Conservation (phyloP, 2,888 invertebrate species). For the Pemphredon lugubris region DNA sequence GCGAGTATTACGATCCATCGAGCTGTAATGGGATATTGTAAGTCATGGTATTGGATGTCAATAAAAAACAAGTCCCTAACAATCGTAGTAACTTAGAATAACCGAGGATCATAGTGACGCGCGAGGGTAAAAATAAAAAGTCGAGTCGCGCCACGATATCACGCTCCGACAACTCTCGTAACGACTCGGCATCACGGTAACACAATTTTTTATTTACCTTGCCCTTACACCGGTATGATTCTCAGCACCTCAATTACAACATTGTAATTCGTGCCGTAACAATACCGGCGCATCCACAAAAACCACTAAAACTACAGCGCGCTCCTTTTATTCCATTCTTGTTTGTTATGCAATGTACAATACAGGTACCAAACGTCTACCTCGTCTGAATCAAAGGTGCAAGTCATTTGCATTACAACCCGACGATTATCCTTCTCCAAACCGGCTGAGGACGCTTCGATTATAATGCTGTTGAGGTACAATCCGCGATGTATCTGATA, state of each 20-base stretch:
- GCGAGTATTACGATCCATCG: too few species aligned
- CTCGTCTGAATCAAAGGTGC: neutral
- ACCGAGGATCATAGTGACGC: too few species aligned
- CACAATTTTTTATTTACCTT: too few species aligned
- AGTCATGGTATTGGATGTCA: too few species aligned
- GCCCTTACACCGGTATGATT: too few species aligned
- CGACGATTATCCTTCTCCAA: constrained; percentile 38
- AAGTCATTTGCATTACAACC: constrained; percentile 34
- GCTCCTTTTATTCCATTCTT: constrained; percentile 7
- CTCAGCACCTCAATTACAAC: constrained; percentile 31
- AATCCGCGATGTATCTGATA: constrained; percentile 10
- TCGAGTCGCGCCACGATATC: too few species aligned
- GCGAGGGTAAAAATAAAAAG: too few species aligned
- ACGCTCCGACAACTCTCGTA: too few species aligned
- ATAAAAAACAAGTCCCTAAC: too few species aligned
- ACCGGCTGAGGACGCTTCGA: constrained; percentile 27
- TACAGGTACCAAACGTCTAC: constrained; percentile 1
- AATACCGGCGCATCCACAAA: constrained; percentile 35
- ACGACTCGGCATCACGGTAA: too few species aligned
- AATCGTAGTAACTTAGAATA: too few species aligned
- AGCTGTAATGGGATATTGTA: too few species aligned
- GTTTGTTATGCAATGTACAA: constrained; percentile 35
- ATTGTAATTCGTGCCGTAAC: constrained; percentile 24
- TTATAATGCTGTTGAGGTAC: neutral
- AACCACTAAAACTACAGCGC: constrained; percentile 34